Conservation (phyloP, 1,140 invertebrate species). For the Aphidius gifuensis region DNA sequence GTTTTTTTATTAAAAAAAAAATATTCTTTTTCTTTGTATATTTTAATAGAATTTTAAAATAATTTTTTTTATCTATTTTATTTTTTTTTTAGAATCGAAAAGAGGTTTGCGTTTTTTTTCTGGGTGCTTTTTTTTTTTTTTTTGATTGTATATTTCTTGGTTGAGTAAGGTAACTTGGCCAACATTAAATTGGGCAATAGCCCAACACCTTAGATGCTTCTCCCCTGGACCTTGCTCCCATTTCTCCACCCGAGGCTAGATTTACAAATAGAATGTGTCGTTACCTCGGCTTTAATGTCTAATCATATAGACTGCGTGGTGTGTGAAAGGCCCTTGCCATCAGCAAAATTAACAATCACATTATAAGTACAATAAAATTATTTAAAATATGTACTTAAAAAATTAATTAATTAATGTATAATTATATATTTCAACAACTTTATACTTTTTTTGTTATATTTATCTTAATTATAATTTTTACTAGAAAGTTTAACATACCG, state of each 20-base stretch:
- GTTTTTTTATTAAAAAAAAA: no score
- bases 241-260: constrained; percentile 44
- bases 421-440: no score
- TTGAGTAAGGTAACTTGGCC: constrained; percentile 44
- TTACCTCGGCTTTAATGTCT: neutral
- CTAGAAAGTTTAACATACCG: no score
- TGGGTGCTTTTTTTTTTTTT: constrained; percentile 47
- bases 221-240: constrained; percentile 56
- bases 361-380: no score
- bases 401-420: no score
- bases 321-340: constrained; percentile 13
- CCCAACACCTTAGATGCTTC: constrained; percentile 53
- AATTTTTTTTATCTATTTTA: neutral
- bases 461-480: no score
- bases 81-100: neutral
- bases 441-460: no score
- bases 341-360: no score
- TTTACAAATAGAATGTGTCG: constrained; percentile 45
- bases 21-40: no score
- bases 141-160: constrained; percentile 40
- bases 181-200: constrained; percentile 43
- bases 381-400: no score
- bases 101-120: neutral
- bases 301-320: neutral
- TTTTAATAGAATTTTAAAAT: no score